Evolutionary conservation across 2,797 vertebrate genomes (phyloP).

Genomic region (Bovichtus variegatus): DNA sequence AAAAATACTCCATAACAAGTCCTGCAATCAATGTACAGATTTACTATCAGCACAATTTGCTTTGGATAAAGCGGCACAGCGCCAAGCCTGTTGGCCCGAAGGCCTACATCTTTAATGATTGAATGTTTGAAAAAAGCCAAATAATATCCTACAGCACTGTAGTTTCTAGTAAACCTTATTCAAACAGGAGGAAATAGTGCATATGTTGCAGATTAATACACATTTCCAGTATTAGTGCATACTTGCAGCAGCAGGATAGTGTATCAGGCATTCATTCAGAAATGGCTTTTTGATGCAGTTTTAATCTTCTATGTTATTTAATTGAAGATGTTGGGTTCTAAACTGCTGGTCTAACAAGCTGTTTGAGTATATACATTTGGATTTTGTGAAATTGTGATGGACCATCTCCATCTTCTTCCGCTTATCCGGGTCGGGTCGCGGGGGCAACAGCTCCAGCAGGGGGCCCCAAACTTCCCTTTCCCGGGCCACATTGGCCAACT

Average conservation of each 20-base stretch:
- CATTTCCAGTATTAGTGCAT: background rate
- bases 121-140: background rate
- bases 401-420: too few relatives aligned
- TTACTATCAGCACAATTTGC: background rate
- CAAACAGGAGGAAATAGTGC: background rate
- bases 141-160: background rate
- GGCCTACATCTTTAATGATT: background rate
- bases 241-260: background rate
- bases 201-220: background rate
- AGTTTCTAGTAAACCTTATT: background rate
- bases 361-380: background rate
- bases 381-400: background rate
- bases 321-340: too few relatives aligned
- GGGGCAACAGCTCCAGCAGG: too few relatives aligned
- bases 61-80: background rate
- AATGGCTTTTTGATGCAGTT: too few relatives aligned
- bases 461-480: too few relatives aligned
- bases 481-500: too few relatives aligned
- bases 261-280: background rate
- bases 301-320: too few relatives aligned
- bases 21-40: background rate
- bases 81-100: background rate
- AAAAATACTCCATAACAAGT: background rate
- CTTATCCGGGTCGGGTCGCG: too few relatives aligned
- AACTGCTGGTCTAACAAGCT: background rate